phyloP scores from a whole-genome alignment of 1,140 invertebrate genomes.

The Mercenaria mercenaria region DNA sequence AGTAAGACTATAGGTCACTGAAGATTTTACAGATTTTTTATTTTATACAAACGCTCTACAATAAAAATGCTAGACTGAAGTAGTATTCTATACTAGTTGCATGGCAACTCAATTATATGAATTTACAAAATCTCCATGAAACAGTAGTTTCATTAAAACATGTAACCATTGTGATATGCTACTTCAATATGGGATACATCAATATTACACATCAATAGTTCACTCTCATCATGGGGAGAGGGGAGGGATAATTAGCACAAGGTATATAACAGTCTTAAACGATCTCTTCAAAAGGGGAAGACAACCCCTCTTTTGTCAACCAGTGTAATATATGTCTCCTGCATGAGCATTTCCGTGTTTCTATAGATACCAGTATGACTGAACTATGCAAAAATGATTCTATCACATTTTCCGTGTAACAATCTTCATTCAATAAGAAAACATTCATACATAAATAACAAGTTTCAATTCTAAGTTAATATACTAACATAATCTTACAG shows the following conservation, averaged over 20 bases:
- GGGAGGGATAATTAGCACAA: not conserved
- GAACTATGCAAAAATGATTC: too few relatives aligned
- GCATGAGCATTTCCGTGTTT: too few relatives aligned
- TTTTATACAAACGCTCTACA: too few relatives aligned
- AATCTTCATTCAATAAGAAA: too few relatives aligned
- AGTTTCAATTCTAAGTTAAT: too few relatives aligned
- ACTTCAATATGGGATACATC: not conserved
- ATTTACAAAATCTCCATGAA: not conserved
- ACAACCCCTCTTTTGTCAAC: not conserved
- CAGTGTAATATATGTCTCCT: not conserved
- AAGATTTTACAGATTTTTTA: too few relatives aligned
- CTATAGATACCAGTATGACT: too few relatives aligned
- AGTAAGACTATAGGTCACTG: too few relatives aligned
- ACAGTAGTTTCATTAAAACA: not conserved
- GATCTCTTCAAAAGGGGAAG: slow-evolving; percentile 9
- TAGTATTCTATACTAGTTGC: not conserved
- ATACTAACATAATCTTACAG: too few relatives aligned
- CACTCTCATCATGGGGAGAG: not conserved
- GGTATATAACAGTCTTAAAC: not conserved
- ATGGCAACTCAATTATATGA: not conserved
- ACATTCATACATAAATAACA: too few relatives aligned
- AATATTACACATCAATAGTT: not conserved
- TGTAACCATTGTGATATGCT: not conserved
- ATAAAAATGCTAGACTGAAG: not conserved
- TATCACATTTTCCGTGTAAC: not conserved